Base-by-base conservation (phyloP, 2,113 vertebrate genomes). In the Podiceps cristatus region DNA sequence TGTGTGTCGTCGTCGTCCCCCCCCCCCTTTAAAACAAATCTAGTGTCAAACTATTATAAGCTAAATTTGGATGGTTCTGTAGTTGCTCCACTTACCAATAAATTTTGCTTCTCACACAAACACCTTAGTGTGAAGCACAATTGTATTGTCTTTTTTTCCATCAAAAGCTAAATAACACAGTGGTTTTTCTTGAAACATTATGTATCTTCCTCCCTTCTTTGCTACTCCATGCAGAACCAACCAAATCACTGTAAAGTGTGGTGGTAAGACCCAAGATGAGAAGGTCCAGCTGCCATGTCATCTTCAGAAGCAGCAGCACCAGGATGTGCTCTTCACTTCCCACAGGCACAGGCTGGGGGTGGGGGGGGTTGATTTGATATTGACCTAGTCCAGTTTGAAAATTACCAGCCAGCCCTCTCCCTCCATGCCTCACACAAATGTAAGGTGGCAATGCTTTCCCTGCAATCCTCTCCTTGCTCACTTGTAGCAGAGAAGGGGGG, bases 321-420 rank as follows among this genome's bases (percentile, higher is more conserved):
- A 81, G 29, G 15, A 68, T 23, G 22, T 23, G 49, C 13, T 69
- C 59, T 37, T 84, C 22, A 28, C 9, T 69, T 68, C 7, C 11
- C 31, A 73, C 55, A 56, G 28, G 25, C 18, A 15, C 11, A 56
- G 20, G 17, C 8, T 3, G 22, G 13, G 17, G 15, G n/a, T n/a
- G n/a, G n/a, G n/a, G 25, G 29, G 6, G 25, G 17, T 11, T 11
- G 13, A 37, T 79, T 27, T 69, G 16, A 10, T 0, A 0, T 23
- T 60, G 37, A 49, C 44, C 31, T 35, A 28, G 23, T 64, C 27
- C 60, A 64, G 24, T n/a, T 37, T 71, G 60, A 69, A 82, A 55
- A 47, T 25, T 33, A 60, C 24, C 1, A 2, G 20, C 9, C 44
- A 53, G 23, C 28, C 45, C 47, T 55, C 86, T 81, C 25, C 40